These are phyloP conservation scores for Mastomys natalensis DNA, from an alignment of 2,113 vertebrate genomes.

Conservation along the genomic window DNA sequence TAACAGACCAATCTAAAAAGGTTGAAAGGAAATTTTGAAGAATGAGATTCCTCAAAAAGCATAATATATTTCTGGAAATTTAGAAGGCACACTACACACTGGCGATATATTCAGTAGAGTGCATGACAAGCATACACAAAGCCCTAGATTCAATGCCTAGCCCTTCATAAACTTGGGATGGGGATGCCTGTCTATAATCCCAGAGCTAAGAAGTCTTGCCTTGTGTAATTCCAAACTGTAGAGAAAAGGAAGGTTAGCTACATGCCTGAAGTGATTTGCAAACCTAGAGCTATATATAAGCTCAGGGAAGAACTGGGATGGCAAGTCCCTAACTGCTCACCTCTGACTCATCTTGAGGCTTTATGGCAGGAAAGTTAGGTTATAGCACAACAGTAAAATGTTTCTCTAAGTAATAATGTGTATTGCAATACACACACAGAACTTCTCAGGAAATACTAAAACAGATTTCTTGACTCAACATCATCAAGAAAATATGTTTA, in stretches of 20 bases:
- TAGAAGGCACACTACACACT: not conserved
- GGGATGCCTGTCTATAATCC: not conserved
- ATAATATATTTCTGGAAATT: constrained; percentile 25
- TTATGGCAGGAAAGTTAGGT: not conserved
- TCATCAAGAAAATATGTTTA: not conserved
- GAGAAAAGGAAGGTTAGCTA: not conserved
- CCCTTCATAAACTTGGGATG: not conserved
- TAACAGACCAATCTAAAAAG: constrained; percentile 22
- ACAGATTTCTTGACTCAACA: not conserved
- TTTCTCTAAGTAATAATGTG: not conserved
- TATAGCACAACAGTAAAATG: constrained; percentile 10
- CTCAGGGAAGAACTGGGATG: not conserved
- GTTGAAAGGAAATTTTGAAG: not conserved
- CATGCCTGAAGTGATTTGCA: constrained; percentile 24
- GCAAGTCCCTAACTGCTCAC: not conserved
- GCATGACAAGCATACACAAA: not conserved
- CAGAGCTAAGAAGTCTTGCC: not conserved
- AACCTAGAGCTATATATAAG: not conserved
- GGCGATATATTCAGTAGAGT: not conserved
- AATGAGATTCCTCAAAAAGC: constrained; percentile 50
- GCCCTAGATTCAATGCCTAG: not conserved
- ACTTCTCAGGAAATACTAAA: not conserved
- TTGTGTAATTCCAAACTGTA: not conserved
- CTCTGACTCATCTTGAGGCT: not conserved
- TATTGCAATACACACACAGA: not conserved